A percentile compares a stretch with the other conserved stretches of the same genome.
Conservation (phyloP, 2,888 invertebrate species). For the Tribolium freemani region DNA sequence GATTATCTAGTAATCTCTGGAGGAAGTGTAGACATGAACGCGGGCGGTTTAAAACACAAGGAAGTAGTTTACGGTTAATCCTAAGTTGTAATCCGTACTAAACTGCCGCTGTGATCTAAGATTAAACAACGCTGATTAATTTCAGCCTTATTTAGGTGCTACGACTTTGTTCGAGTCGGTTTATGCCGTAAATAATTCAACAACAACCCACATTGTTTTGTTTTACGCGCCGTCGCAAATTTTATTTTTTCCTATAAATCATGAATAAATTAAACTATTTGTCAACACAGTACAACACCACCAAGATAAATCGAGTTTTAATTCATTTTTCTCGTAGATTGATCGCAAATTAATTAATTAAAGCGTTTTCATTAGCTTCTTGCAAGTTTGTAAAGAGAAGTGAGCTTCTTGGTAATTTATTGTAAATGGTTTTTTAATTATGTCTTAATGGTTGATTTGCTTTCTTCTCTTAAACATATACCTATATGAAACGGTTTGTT, state of each 20-base stretch:
- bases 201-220: conserved; percentile 18
- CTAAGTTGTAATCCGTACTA: conserved; percentile 54
- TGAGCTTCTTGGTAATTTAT: too few relatives aligned
- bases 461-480: too few relatives aligned
- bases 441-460: too few relatives aligned
- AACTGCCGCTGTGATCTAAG: conserved; percentile 58
- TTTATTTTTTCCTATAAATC: not conserved
- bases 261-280: conserved; percentile 5
- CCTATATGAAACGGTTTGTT: too few relatives aligned
- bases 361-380: too few relatives aligned
- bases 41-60: conserved; percentile 43
- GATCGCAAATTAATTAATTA: conserved; percentile 1
- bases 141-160: conserved; percentile 56
- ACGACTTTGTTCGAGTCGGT: conserved; percentile 56
- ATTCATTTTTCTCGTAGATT: not conserved
- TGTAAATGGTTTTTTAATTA: too few relatives aligned
- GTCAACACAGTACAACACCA: not conserved
- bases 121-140: conserved; percentile 59
- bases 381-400: too few relatives aligned
- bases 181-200: conserved; percentile 43
- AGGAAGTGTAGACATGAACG: conserved; percentile 35
- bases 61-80: conserved; percentile 52
- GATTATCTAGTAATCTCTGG: conserved; percentile 42
- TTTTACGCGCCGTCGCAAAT: not conserved
- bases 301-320: not conserved